Evolutionary conservation across 2,888 invertebrate species (phyloP).

Genomic region (Galeopsomyia nigrocyanea): DNA sequence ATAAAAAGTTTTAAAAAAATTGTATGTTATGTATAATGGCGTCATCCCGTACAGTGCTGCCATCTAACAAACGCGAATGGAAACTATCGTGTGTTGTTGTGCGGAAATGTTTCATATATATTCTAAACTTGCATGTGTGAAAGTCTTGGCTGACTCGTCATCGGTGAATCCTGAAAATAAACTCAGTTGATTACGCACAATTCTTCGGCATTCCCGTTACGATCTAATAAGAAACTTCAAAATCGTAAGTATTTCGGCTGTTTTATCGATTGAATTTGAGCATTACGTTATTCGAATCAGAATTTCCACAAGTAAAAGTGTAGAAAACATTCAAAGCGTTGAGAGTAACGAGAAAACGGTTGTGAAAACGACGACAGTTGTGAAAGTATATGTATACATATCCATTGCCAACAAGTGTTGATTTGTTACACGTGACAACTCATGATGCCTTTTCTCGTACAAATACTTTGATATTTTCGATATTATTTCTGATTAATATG

Average conservation of each 20-base stretch:
- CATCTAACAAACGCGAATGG: conserved; percentile 50
- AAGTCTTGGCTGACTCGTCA: conserved; percentile 38
- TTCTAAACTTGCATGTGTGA: not conserved
- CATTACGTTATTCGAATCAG: no score
- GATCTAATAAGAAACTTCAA: not conserved
- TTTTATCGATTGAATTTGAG: no score
- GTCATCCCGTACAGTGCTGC: conserved; percentile 37
- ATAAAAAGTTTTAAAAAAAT: not conserved
- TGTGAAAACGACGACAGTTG: conserved; percentile 21
- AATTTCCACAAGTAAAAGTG: no score
- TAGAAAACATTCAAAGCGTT: conserved; percentile 9
- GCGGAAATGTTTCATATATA: not conserved
- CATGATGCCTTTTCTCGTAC: not conserved
- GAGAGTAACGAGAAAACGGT: conserved; percentile 11
- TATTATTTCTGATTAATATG: not conserved
- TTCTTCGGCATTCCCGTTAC: not conserved
- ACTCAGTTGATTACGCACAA: conserved; percentile 32
- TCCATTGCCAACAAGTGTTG: not conserved
- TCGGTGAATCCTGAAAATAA: conserved; percentile 42
- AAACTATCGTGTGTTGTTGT: not conserved
- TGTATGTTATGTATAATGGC: conserved; percentile 6
- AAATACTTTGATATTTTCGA: not conserved
- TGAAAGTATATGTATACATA: conserved; percentile 7
- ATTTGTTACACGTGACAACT: conserved; percentile 26
- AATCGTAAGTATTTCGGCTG: conserved; percentile 7